Conservation (phyloP, 2,888 invertebrate genomes). For the Ditula angustiorana region DNA sequence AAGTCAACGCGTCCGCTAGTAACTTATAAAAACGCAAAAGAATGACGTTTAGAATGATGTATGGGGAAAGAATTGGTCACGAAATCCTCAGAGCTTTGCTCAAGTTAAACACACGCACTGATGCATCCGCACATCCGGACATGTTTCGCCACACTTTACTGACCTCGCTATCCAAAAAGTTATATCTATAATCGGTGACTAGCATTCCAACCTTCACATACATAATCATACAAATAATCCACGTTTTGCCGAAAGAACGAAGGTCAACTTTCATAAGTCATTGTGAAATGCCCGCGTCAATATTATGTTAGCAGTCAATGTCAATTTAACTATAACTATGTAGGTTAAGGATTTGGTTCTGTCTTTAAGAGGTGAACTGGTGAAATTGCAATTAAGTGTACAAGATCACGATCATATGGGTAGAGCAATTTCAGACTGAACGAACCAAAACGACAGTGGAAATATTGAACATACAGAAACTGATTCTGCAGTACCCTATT, state of each 20-base stretch:
- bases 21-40: no score
- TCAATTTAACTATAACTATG: conserved; percentile 50
- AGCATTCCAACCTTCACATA: conserved; percentile 22
- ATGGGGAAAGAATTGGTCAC: background rate
- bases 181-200: background rate
- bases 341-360: conserved; percentile 51
- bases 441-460: no score
- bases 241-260: conserved; percentile 44
- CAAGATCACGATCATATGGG: no score
- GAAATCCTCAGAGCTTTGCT: background rate
- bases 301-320: conserved; percentile 52
- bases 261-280: conserved; percentile 57
- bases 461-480: no score
- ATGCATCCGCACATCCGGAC: conserved; percentile 9
- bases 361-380: conserved; percentile 6
- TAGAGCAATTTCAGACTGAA: no score
- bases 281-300: conserved; percentile 57
- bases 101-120: background rate
- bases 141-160: conserved; percentile 10
- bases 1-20: no score
- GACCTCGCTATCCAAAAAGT: conserved; percentile 3
- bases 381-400: background rate
- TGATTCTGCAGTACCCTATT: no score
- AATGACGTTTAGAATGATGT: no score
- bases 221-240: conserved; percentile 28